Evolutionary conservation across 53 echinoderm and acorn worm genomes (phyloP).

Genomic region (Holothuria scabra): DNA sequence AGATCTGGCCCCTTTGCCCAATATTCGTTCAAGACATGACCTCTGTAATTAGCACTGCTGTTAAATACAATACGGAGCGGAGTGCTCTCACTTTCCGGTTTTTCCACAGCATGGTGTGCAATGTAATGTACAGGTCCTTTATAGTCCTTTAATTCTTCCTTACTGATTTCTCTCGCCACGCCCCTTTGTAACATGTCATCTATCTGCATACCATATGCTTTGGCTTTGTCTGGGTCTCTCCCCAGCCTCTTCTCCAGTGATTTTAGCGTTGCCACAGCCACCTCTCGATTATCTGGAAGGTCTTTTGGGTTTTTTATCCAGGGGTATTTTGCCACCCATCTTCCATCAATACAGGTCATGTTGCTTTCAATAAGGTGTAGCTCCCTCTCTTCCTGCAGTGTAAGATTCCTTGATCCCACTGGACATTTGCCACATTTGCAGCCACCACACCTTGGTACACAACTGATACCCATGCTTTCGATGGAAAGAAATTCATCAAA

Average conservation of each 20-base stretch:
- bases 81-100: conserved; percentile 57
- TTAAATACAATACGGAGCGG: conserved; percentile 58
- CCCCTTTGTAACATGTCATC: conserved; percentile 21
- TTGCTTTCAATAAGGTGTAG: no score
- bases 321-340: no score
- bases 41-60: conserved; percentile 56
- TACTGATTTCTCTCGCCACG: conserved; percentile 6
- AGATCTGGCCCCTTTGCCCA: no score
- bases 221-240: neutral
- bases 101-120: conserved; percentile 49
- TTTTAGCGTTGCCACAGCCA: conserved; percentile 38
- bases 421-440: conserved; percentile 55
- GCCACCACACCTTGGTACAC: conserved; percentile 44
- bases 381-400: conserved; percentile 47
- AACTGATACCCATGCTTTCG: conserved; percentile 58
- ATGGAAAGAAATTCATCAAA: conserved; percentile 25
- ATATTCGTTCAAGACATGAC: no score
- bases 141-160: neutral
- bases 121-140: conserved; percentile 59
- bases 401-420: conserved; percentile 37
- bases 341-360: no score
- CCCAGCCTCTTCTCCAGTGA: neutral
- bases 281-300: conserved; percentile 42
- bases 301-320: no score
- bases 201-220: conserved; percentile 1